Evolutionary conservation across 2,888 invertebrate genomes (phyloP).

Genomic region (Eupithecia vulgata): DNA sequence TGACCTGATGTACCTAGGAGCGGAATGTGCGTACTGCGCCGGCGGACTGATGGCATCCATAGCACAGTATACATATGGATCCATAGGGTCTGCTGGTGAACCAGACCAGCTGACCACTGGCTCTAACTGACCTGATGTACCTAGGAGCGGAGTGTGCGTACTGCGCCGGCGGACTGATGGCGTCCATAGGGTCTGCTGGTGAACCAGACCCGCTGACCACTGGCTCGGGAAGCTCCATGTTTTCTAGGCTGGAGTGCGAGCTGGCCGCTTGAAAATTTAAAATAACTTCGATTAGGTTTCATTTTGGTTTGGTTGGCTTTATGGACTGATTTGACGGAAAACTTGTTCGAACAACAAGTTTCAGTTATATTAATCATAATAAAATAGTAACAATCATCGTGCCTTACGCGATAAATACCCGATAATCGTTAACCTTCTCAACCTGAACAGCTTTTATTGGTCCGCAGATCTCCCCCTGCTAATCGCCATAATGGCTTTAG

Average conservation of each 20-base stretch:
- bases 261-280: constrained; percentile 60
- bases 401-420: too few species aligned
- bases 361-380: too few species aligned
- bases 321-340: too few species aligned
- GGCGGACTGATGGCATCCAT: constrained; percentile 88
- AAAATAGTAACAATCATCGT: too few species aligned
- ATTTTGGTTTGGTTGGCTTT: too few species aligned
- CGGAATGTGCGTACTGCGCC: constrained; percentile 87
- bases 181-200: constrained; percentile 77
- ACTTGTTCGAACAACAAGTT: too few species aligned
- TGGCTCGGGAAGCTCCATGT: constrained; percentile 66
- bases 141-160: constrained; percentile 85
- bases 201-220: constrained; percentile 62
- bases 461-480: too few species aligned
- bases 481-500: too few species aligned
- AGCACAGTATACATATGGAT: too few species aligned
- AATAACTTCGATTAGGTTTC: too few species aligned
- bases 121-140: constrained; percentile 67
- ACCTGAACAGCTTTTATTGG: too few species aligned
- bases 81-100: constrained; percentile 77
- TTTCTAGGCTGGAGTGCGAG: constrained; percentile 73
- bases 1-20: constrained; percentile 74
- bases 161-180: constrained; percentile 89
- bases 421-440: too few species aligned
- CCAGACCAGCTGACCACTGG: constrained; percentile 58